Percentiles rank a stretch among this genome's conserved stretches.
These are phyloP conservation scores for Pedionomus torquatus DNA, from an alignment of 2,113 vertebrate genomes.

Conservation along the genomic window DNA sequence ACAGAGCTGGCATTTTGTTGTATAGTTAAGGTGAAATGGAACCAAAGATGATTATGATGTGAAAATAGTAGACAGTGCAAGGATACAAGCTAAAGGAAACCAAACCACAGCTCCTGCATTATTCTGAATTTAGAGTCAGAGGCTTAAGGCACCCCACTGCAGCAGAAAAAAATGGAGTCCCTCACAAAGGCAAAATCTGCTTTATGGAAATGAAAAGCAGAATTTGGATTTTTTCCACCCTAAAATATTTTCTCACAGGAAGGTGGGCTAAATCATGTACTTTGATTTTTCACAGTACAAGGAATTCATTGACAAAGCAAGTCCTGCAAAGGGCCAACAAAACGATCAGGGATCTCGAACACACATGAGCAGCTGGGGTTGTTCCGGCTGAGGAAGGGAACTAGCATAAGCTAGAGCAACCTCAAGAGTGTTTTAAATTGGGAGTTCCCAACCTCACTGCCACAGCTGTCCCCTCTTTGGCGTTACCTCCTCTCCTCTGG, in stretches of 20 bases:
- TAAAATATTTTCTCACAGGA: background rate
- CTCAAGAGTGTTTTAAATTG: background rate
- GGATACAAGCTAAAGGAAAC: background rate
- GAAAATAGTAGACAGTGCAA: background rate
- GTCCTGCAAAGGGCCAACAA: background rate
- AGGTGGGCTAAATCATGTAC: background rate
- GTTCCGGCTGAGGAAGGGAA: background rate
- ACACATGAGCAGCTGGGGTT: background rate
- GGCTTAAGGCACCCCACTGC: background rate
- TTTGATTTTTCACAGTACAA: background rate
- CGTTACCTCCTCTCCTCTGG: background rate
- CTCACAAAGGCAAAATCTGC: background rate
- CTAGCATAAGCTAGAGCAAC: background rate
- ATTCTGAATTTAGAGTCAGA: background rate
- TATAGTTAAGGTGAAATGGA: conserved; percentile 37
- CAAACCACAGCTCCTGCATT: background rate
- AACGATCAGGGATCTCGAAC: background rate
- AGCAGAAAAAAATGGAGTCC: background rate
- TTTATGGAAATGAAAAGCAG: background rate
- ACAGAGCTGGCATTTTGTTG: conserved; percentile 17
- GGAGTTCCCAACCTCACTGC: background rate
- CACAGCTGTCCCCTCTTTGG: background rate
- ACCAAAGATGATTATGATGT: conserved; percentile 24
- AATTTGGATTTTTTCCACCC: background rate
- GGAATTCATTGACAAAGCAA: background rate